A percentile compares a stretch with the other conserved stretches of the same genome.
Conservation (phyloP, 2,888 invertebrate genomes). For the Pristionchus mayeri region DNA sequence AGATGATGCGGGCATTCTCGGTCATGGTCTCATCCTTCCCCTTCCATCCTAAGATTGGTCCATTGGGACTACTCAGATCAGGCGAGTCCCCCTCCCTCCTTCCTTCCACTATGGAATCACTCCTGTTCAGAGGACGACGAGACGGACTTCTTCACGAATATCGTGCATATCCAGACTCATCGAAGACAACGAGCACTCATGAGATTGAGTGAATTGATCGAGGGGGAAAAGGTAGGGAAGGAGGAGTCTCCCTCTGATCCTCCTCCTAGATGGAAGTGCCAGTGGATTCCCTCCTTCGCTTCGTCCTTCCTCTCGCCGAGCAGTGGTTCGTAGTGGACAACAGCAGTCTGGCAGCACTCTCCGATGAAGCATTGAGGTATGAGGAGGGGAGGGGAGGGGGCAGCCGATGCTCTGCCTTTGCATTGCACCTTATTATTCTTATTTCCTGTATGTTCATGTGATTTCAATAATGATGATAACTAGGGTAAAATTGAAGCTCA, state of each 20-base stretch:
- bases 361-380: constrained; percentile 46
- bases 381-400: not conserved
- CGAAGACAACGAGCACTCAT: constrained; percentile 88
- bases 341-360: constrained; percentile 28
- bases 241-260: no score
- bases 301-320: constrained; percentile 88
- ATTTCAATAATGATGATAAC: no score
- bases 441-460: no score
- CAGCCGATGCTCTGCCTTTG: no score
- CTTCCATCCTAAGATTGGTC: constrained; percentile 76
- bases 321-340: constrained; percentile 82
- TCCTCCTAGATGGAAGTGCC: constrained; percentile 49
- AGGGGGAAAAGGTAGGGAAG: constrained; percentile 55
- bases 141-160: constrained; percentile 94
- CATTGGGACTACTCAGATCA: constrained; percentile 56
- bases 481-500: not conserved
- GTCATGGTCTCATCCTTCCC: constrained; percentile 80
- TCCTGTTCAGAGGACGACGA: constrained; percentile 61
- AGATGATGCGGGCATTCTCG: constrained; percentile 87
- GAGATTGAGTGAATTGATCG: constrained; percentile 79
- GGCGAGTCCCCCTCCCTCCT: constrained; percentile 61
- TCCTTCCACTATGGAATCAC: no score
- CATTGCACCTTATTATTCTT: no score
- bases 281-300: constrained; percentile 84
- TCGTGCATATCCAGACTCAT: constrained; percentile 86